Percentiles rank a stretch among this genome's conserved stretches.
Conservation (phyloP, 37 sponge, comb jelly and placozoan species). For the Spongia lamella region DNA sequence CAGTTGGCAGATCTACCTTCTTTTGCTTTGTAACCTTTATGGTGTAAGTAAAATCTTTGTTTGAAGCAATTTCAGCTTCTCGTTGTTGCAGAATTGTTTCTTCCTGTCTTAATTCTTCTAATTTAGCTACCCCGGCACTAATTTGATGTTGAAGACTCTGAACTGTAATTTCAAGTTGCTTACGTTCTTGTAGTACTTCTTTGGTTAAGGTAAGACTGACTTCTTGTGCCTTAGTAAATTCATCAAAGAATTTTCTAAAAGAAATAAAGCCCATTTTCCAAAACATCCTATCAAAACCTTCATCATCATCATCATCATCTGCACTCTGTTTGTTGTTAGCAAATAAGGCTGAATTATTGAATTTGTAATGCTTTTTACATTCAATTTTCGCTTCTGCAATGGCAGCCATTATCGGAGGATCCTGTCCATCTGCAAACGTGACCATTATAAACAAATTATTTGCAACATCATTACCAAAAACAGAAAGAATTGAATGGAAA, state of each 20-base stretch:
- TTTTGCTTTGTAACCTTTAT: constrained; percentile 32
- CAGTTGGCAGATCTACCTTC: constrained; percentile 30
- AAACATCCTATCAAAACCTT: constrained; percentile 46
- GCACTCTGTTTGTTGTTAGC: background rate
- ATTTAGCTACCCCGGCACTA: constrained; percentile 23
- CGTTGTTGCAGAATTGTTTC: constrained; percentile 26
- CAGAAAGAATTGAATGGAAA: constrained; percentile 61
- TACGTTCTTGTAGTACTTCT: constrained; percentile 59
- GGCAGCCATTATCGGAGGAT: constrained; percentile 61
- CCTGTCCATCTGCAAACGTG: constrained; percentile 75
- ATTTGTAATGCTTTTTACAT: constrained; percentile 35
- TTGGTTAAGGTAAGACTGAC: constrained; percentile 55
- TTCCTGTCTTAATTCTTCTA: constrained; percentile 54
- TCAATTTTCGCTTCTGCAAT: constrained; percentile 53
- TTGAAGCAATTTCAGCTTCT: constrained; percentile 38
- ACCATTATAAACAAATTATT: constrained; percentile 68
- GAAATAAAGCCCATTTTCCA: constrained; percentile 74
- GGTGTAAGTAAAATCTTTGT: constrained; percentile 62
- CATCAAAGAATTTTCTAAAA: constrained; percentile 52
- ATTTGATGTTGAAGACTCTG: constrained; percentile 51
- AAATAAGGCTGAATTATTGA: constrained; percentile 76
- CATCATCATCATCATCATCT: background rate
- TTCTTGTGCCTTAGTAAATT: constrained; percentile 5
- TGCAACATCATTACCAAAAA: constrained; percentile 56
- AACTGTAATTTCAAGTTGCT: constrained; percentile 48